A percentile compares a stretch with the other conserved stretches of the same genome.
These are phyloP conservation scores for Ganaspis brasiliensis DNA, from an alignment of 2,888 invertebrate genomes.

Conservation along the genomic window DNA sequence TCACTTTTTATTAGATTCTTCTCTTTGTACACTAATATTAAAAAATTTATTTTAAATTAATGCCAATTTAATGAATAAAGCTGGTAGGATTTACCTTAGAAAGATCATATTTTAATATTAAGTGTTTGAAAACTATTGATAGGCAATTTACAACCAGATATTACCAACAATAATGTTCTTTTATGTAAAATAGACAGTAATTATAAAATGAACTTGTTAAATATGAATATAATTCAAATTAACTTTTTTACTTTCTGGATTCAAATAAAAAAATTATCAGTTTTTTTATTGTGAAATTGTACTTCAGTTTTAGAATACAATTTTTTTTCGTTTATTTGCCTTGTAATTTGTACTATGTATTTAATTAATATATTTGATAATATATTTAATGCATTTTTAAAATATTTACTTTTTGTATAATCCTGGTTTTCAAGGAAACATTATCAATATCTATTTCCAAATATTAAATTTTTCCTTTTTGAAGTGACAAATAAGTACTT, in stretches of 20 bases:
- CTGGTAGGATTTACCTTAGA: no score
- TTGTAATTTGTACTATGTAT: neutral
- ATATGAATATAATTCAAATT: neutral
- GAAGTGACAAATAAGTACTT: no score
- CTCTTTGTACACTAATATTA: no score
- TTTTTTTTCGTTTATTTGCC: neutral
- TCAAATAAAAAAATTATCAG: neutral
- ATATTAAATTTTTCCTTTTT: no score
- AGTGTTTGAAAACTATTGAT: no score
- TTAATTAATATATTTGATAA: neutral
- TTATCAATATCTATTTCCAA: no score
- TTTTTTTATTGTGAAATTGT: neutral
- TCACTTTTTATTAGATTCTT: no score
- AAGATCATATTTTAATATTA: no score
- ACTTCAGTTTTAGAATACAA: slow-evolving; percentile 9
- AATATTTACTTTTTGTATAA: neutral
- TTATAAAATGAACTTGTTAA: neutral
- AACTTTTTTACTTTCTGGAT: neutral
- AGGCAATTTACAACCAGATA: no score
- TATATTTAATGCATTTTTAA: neutral
- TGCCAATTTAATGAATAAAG: no score
- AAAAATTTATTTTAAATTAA: no score
- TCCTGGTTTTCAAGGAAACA: neutral
- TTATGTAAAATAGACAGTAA: neutral
- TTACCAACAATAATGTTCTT: no score